These are phyloP conservation scores for Archivesica marissinica DNA, from an alignment of 1,140 invertebrate species.

Conservation along the genomic window DNA sequence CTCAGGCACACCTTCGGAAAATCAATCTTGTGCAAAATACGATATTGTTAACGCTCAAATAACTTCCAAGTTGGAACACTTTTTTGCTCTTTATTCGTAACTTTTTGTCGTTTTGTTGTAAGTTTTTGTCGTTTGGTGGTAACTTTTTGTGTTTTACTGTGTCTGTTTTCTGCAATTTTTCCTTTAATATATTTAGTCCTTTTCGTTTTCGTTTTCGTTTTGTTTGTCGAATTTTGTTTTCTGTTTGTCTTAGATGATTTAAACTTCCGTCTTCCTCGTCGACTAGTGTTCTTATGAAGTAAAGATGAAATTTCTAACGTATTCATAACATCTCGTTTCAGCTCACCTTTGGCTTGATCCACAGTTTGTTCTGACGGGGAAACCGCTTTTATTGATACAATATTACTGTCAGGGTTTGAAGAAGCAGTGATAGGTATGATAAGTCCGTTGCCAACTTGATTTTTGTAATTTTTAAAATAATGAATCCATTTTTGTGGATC, in stretches of 20 bases:
- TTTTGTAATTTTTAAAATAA: conserved; percentile 42
- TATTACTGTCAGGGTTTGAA: neutral
- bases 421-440: neutral
- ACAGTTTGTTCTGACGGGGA: conserved; percentile 48
- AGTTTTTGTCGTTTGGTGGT: neutral
- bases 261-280: neutral
- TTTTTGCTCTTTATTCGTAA: neutral
- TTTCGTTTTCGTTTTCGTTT: neutral
- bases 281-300: neutral
- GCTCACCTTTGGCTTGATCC: conserved; percentile 46
- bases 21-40: conserved; percentile 29
- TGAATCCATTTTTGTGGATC: conserved; percentile 58
- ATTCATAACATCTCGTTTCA: conserved; percentile 35
- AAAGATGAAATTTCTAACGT: neutral
- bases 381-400: neutral
- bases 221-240: neutral
- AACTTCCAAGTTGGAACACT: neutral
- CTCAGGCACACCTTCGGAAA: conserved; percentile 62
- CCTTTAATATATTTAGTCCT: neutral
- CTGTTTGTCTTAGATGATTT: neutral
- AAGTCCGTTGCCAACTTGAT: neutral
- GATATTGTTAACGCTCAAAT: conserved; percentile 44
- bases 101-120: neutral
- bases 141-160: neutral
- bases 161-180: neutral